Evolutionary conservation across 2,113 vertebrate species (phyloP).

Genomic region (Geococcyx californianus): DNA sequence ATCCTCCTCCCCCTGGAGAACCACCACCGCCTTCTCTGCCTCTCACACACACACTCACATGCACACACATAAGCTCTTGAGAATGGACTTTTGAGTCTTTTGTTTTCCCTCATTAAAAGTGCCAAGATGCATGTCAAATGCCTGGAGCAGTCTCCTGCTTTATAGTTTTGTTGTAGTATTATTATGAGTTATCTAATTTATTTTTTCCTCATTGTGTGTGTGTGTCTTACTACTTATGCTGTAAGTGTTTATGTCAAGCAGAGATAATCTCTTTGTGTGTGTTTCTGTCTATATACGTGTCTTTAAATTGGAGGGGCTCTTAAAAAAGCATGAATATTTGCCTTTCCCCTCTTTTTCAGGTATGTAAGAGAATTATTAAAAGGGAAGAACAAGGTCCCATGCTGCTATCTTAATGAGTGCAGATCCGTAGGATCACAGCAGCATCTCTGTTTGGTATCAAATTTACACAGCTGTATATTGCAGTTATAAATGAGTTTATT

Average conservation of each 20-base stretch:
- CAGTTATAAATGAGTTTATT: background rate
- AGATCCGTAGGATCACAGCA: background rate
- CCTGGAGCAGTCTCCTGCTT: constrained; percentile 65
- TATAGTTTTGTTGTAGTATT: constrained; percentile 63
- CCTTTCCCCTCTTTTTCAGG: background rate
- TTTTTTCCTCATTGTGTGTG: constrained; percentile 35
- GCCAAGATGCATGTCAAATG: constrained; percentile 66
- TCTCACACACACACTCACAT: background rate
- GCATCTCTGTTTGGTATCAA: background rate
- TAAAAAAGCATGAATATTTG: background rate
- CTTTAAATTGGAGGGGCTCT: background rate
- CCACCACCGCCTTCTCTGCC: background rate
- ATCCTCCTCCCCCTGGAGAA: background rate
- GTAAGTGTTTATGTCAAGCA: background rate
- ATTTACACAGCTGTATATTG: background rate
- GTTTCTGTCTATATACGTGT: background rate
- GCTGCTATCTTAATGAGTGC: background rate
- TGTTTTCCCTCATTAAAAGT: constrained; percentile 66
- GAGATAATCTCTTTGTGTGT: constrained; percentile 9
- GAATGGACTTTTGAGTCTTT: constrained; percentile 26
- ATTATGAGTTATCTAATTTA: constrained; percentile 66
- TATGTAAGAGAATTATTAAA: background rate
- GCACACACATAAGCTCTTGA: background rate
- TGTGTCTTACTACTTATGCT: background rate
- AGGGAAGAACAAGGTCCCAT: background rate